These are phyloP conservation scores for Tetramorium bicarinatum DNA, from an alignment of 2,888 invertebrate genomes.

Conservation along the genomic window DNA sequence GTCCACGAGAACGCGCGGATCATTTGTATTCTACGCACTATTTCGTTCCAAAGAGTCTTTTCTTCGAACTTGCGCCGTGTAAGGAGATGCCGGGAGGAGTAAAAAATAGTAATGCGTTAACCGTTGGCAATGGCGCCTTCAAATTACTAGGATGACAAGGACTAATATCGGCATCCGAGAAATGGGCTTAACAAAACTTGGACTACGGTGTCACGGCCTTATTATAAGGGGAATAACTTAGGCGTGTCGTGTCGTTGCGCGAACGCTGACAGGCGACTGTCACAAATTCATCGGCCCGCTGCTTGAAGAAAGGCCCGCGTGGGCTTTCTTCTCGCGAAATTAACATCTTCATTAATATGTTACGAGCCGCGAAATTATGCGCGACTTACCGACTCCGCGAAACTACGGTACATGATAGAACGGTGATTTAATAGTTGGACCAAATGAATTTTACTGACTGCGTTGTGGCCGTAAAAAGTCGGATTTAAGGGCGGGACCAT, in stretches of 20 bases:
- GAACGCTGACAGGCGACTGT: conserved; percentile 58
- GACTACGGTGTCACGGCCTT: conserved; percentile 68
- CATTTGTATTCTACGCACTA: conserved; percentile 40
- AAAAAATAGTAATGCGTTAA: conserved; percentile 31
- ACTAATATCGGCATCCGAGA: conserved; percentile 71
- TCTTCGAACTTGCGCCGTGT: neutral
- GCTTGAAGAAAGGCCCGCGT: conserved; percentile 2
- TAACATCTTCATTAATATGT: conserved; percentile 48
- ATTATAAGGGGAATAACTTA: conserved; percentile 71
- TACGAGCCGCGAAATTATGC: conserved; percentile 28
- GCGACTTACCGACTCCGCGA: neutral
- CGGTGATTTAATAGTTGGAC: conserved; percentile 26
- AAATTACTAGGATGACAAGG: conserved; percentile 62
- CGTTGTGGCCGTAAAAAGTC: conserved; percentile 37
- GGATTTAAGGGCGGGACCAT: conserved; percentile 35
- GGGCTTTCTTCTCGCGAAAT: conserved; percentile 29
- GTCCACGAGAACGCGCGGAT: neutral
- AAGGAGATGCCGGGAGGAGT: conserved; percentile 13
- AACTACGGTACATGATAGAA: conserved; percentile 1
- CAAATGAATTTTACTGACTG: conserved; percentile 33
- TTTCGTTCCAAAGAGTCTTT: conserved; percentile 20
- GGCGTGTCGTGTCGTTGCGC: conserved; percentile 46
- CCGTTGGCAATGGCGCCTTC: conserved; percentile 3
- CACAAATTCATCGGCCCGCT: conserved; percentile 6
- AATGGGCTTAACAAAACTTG: conserved; percentile 64